phyloP scores from a whole-genome alignment of 2,797 vertebrate species.

The Microcaecilia unicolor region DNA sequence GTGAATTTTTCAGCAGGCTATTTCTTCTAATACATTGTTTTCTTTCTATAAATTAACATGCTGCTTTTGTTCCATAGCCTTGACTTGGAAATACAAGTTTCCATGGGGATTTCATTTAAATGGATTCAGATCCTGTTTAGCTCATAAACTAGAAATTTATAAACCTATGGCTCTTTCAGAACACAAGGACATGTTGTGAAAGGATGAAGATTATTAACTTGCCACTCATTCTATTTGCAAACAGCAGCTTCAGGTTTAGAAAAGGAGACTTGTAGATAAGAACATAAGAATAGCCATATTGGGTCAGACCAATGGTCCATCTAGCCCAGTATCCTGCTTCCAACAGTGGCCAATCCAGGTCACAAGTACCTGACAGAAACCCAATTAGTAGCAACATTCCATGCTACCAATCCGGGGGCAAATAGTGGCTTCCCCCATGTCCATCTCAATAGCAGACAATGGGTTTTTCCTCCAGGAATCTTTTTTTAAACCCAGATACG shows the following conservation, averaged over 20 bases:
- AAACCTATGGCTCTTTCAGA: constrained; percentile 5
- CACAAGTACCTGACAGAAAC: too few species aligned
- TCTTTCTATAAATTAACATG: constrained; percentile 2
- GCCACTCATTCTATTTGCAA: constrained; percentile 33
- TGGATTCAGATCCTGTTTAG: constrained; percentile 15
- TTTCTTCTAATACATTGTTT: constrained; percentile 10
- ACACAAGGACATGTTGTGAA: constrained; percentile 8
- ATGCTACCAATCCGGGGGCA: too few species aligned
- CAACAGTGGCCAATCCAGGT: too few species aligned
- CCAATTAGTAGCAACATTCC: too few species aligned
- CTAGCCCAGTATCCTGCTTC: too few species aligned
- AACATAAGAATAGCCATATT: too few species aligned
- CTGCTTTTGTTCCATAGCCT: constrained; percentile 12
- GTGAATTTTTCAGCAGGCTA: neutral
- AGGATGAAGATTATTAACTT: constrained; percentile 7
- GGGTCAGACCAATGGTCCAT: too few species aligned
- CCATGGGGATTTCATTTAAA: constrained; percentile 19
- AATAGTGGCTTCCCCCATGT: too few species aligned
- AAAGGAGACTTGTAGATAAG: constrained; percentile 7
- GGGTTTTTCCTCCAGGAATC: too few species aligned
- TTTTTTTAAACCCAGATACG: too few species aligned
- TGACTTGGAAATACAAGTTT: constrained; percentile 21
- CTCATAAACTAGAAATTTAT: constrained; percentile 18
- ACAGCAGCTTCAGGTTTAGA: constrained; percentile 15
- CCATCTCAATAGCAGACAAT: too few species aligned